Evolutionary conservation across 2,888 invertebrate species (phyloP), one percentile per base, ranked within the genome.

Genomic region (Heliconius ismenius): DNA sequence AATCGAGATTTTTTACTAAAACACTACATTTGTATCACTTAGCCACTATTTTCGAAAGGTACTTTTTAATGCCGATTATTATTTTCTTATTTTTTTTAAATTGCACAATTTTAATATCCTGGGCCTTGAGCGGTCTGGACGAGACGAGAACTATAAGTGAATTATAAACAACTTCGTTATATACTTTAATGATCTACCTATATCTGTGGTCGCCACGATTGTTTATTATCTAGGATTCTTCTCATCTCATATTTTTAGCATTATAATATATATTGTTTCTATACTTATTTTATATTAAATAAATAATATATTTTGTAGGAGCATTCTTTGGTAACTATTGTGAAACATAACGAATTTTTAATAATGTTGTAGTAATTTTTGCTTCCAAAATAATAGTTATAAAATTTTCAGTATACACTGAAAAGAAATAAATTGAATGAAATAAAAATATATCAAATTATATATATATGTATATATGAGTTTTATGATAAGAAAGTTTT

Each of bases 121-220:
- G 49, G n/a, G 67, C 74, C 54, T 68, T 69, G 74, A 75, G 73
- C 36, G 54, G 72, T 78, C 77, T 72, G 72, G 69, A 77, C 72
- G 72, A 73, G 73, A 58, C 73, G 75, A 79, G 78, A 76, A 76
- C 77, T 65, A 32, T 76, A 67, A 74, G 75, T 78, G 77, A 74
- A 76, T 73, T 76, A 78, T 81, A 80, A 80, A 81, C 78, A 81
- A 78, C 77, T 74, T 72, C 69, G 75, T 74, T 32, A 81, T 78
- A 78, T 72, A 73, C 63, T 68, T 80, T 74, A 78, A 76, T 72
- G 63, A 73, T 75, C 68, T 79, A 77, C 60, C 76, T 76, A 78
- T 76, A 76, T 74, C 62, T 67, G 73, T 63, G 73, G 67, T 77
- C 76, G 77, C 78, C 75, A 77, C 69, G 15, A 68, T 60, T 64